Percentiles rank a stretch among this genome's conserved stretches.
phyloP scores from a whole-genome alignment of 1,140 invertebrate genomes.

The Drosophila biarmipes region DNA sequence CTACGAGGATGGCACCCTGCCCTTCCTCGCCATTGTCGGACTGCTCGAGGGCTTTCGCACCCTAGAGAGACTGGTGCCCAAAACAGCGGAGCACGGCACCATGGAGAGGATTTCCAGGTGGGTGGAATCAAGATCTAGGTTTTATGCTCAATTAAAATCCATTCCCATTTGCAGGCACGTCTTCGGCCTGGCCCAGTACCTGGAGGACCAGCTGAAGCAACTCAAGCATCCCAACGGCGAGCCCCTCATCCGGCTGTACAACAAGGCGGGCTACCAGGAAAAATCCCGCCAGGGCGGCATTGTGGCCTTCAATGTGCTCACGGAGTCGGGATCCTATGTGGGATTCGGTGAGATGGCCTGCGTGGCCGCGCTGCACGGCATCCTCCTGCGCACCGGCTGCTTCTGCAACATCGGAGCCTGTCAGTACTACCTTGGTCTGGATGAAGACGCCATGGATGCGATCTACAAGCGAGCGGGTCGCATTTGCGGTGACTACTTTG shows the following conservation, averaged over 20 bases:
- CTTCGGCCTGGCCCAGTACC: slow-evolving; percentile 90
- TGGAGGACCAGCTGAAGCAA: slow-evolving; percentile 87
- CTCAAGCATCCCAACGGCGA: slow-evolving; percentile 91
- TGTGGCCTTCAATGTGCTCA: slow-evolving; percentile 94
- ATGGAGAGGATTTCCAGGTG: slow-evolving; percentile 86
- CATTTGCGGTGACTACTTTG: slow-evolving; percentile 95
- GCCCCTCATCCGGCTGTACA: slow-evolving; percentile 90
- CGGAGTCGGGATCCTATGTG: slow-evolving; percentile 91
- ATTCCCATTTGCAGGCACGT: slow-evolving; percentile 89
- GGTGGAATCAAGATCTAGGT: background rate
- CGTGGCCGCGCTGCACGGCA: slow-evolving; percentile 93
- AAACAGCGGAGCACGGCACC: slow-evolving; percentile 76
- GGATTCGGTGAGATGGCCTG: slow-evolving; percentile 96
- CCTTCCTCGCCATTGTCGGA: slow-evolving; percentile 94
- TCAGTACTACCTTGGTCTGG: slow-evolving; percentile 91
- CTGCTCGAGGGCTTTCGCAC: slow-evolving; percentile 93
- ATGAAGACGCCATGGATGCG: slow-evolving; percentile 88
- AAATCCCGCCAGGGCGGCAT: slow-evolving; percentile 91
- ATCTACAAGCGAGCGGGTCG: slow-evolving; percentile 94
- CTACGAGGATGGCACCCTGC: slow-evolving; percentile 97
- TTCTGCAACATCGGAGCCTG: slow-evolving; percentile 99
- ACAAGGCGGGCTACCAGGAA: slow-evolving; percentile 88
- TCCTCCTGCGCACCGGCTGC: slow-evolving; percentile 96
- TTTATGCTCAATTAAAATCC: too few relatives aligned
- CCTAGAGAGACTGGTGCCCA: slow-evolving; percentile 86